Conservation (phyloP, 2,797 vertebrate species). For the Danio kyathit region DNA sequence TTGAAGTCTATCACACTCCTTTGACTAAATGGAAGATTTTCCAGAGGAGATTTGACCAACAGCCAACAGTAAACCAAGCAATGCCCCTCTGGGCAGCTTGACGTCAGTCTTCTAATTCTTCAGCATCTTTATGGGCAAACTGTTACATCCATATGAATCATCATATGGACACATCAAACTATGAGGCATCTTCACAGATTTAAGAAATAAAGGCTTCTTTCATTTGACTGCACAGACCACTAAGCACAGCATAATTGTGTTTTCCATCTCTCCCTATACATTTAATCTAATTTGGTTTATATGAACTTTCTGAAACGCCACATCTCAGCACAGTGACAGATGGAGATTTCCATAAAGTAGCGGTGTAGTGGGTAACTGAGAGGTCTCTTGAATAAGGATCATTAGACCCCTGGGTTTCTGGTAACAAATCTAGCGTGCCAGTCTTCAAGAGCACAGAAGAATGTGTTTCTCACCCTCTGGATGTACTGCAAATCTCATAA, state of each 20-base stretch:
- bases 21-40: constrained; percentile 44
- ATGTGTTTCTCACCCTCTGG: neutral
- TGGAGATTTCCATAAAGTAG: constrained; percentile 27
- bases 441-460: neutral
- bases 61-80: constrained; percentile 41
- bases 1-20: constrained; percentile 46
- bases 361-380: constrained; percentile 24
- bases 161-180: constrained; percentile 17
- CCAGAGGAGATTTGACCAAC: constrained; percentile 22
- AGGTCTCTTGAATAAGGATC: constrained; percentile 15
- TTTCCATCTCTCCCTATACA: constrained; percentile 36
- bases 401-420: constrained; percentile 21
- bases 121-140: constrained; percentile 17
- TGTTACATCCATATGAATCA: constrained; percentile 11
- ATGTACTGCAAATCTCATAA: constrained; percentile 21
- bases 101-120: constrained; percentile 15
- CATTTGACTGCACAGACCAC: constrained; percentile 6
- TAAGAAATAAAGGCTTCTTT: constrained; percentile 20
- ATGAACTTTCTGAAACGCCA: constrained; percentile 23
- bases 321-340: constrained; percentile 1
- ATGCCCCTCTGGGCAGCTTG: constrained; percentile 2
- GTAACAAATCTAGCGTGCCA: constrained; percentile 21
- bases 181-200: constrained; percentile 14
- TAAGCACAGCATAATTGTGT: constrained; percentile 15
- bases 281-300: constrained; percentile 31